Base-by-base conservation (phyloP, 2,113 vertebrate species). In the Sinocyclocheilus anophthalmus region DNA sequence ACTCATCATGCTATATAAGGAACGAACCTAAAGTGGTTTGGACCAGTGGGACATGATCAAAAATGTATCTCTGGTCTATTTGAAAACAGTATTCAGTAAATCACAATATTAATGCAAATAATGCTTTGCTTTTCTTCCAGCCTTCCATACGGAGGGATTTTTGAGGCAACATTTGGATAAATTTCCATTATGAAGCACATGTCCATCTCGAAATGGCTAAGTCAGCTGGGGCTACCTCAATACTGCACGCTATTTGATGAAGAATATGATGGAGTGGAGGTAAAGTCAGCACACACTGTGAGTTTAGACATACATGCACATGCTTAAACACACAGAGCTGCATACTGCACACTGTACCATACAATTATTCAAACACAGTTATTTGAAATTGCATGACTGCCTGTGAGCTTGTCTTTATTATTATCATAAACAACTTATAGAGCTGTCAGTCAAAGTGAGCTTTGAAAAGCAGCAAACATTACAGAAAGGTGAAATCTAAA, bases 261-360 rank as follows among this genome's bases (percentile, higher is more conserved):
- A 90, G 94, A 95, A 3, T 96, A 94, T 50, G 92, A 93, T 61
- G 93, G 90, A 0, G 91, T 95, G n/a, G 94, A 96, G 94, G 94
- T 96, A 94, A 95, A 89, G 84, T 55, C 8, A 16, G 42, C 69
- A 55, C 37, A 55, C 57, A 67, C n/a, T 26, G 30, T 83, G 65
- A 55, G 48, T 57, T 83, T 67, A 69, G 80, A 72, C 55, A 81
- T 11, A 75, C 65, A 13, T 0, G 24, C 72, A 59, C 57, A 59
- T 59, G 57, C 57, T 59, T 59, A 59, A 3, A 59, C 57, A 59
- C 57, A 59, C 55, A 57, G 14, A 5, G 13, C 57, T 65, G 57
- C 59, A 65, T 65, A 26, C 39, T 13, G 0, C 57, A 11, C 76
- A 80, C 5, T 81, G 57, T 59, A 42, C 12, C 33, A 11, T 81